Conservation (phyloP, 2,888 invertebrate species). For the Lycaena phlaeas region DNA sequence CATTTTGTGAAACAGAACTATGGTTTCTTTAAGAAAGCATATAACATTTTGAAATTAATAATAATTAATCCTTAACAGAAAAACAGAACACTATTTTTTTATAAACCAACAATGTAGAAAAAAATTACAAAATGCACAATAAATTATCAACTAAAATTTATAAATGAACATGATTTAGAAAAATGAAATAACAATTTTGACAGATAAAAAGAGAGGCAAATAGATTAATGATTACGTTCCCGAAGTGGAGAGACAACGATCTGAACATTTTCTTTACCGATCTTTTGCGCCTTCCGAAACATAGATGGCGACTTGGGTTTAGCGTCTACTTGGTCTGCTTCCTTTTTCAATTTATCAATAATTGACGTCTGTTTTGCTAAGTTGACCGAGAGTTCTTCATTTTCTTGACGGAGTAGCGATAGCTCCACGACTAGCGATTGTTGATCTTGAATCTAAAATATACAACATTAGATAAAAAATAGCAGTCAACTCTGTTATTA, state of each 20-base stretch:
- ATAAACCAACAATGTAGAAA: not conserved
- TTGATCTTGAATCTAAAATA: conserved; percentile 59
- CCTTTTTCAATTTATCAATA: conserved; percentile 58
- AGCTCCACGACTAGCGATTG: conserved; percentile 61
- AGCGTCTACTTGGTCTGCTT: conserved; percentile 40
- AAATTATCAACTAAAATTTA: not conserved
- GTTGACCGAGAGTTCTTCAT: conserved; percentile 57
- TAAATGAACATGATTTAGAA: not conserved
- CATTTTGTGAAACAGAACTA: too few species aligned
- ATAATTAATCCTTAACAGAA: not conserved
- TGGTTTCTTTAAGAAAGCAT: too few species aligned
- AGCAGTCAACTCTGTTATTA: too few species aligned
- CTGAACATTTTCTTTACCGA: conserved; percentile 60
- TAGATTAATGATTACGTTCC: conserved; percentile 49
- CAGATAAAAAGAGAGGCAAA: not conserved
- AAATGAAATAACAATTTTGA: not conserved
- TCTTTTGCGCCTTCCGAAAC: conserved; percentile 45
- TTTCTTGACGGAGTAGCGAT: conserved; percentile 61
- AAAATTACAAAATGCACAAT: not conserved
- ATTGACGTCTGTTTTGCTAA: conserved; percentile 57
- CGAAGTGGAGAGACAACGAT: conserved; percentile 54
- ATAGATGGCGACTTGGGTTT: conserved; percentile 56
- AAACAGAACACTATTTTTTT: not conserved
- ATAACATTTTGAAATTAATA: not conserved
- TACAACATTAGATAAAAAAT: conserved; percentile 3